These are phyloP conservation scores for Microctonus brassicae DNA, from an alignment of 2,888 invertebrate species.

Conservation along the genomic window DNA sequence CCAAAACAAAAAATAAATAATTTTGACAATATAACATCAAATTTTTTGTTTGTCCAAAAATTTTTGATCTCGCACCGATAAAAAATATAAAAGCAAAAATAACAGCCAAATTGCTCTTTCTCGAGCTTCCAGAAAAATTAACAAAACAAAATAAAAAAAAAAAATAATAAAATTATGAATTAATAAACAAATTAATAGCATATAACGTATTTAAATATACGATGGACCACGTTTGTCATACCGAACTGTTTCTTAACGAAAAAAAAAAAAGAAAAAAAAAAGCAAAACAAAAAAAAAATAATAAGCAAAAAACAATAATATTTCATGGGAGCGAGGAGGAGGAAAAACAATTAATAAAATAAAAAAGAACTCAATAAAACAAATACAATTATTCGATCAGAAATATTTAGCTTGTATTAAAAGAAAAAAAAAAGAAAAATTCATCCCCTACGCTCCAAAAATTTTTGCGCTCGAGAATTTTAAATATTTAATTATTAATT, in stretches of 20 bases:
- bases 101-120: slow-evolving; percentile 21
- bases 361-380: background rate
- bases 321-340: background rate
- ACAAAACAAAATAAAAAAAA: slow-evolving; percentile 3
- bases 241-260: slow-evolving; percentile 57
- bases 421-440: slow-evolving; percentile 3
- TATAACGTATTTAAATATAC: slow-evolving; percentile 48
- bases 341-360: background rate
- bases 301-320: slow-evolving; percentile 27
- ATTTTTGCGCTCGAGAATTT: background rate
- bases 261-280: slow-evolving; percentile 45
- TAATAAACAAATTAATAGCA: slow-evolving; percentile 40
- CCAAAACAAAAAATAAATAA: background rate
- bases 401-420: background rate
- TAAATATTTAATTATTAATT: too few relatives aligned
- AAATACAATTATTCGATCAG: background rate
- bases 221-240: slow-evolving; percentile 66
- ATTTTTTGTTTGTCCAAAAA: slow-evolving; percentile 8
- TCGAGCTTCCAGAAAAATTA: slow-evolving; percentile 31
- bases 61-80: slow-evolving; percentile 7
- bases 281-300: too few relatives aligned
- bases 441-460: background rate
- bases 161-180: background rate
- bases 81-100: slow-evolving; percentile 4
- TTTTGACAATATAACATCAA: slow-evolving; percentile 14